Percentiles rank a stretch among this genome's conserved stretches.
Conservation (phyloP, 2,113 vertebrate genomes). For the Etheostoma spectabile region DNA sequence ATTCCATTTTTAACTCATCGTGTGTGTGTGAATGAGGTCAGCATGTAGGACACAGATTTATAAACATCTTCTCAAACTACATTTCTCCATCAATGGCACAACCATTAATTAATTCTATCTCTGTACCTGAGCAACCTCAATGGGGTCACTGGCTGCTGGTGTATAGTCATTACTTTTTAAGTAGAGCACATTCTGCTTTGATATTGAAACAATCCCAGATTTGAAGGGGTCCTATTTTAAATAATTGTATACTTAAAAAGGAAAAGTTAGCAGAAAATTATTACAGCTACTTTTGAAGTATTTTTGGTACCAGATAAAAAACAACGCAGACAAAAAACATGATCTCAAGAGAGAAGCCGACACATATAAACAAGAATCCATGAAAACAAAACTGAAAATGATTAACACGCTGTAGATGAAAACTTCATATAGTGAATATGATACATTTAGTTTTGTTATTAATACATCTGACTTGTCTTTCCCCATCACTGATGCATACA, state of each 20-base stretch:
- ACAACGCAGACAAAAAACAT: background rate
- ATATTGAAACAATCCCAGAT: background rate
- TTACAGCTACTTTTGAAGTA: constrained; percentile 31
- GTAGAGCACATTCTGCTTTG: constrained; percentile 14
- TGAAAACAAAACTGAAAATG: constrained; percentile 58
- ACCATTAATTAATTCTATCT: background rate
- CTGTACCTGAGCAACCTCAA: background rate
- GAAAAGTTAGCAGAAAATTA: constrained; percentile 21
- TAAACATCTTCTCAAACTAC: background rate
- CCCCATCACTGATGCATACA: background rate
- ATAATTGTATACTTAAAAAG: background rate
- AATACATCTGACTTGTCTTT: background rate
- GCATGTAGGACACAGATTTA: background rate
- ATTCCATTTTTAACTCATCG: background rate
- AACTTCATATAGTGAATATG: constrained; percentile 2
- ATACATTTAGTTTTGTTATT: background rate
- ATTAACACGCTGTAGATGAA: constrained; percentile 37
- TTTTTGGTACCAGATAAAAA: constrained; percentile 8
- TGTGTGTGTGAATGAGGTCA: background rate
- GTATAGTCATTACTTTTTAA: constrained; percentile 3
- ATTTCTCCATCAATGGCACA: background rate
- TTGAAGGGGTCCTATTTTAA: constrained; percentile 1
- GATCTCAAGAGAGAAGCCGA: constrained; percentile 12
- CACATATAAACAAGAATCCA: constrained; percentile 21
- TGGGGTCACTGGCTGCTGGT: background rate